phyloP scores from a whole-genome alignment of 2,113 vertebrate species.

The Telmatochromis sp. region DNA sequence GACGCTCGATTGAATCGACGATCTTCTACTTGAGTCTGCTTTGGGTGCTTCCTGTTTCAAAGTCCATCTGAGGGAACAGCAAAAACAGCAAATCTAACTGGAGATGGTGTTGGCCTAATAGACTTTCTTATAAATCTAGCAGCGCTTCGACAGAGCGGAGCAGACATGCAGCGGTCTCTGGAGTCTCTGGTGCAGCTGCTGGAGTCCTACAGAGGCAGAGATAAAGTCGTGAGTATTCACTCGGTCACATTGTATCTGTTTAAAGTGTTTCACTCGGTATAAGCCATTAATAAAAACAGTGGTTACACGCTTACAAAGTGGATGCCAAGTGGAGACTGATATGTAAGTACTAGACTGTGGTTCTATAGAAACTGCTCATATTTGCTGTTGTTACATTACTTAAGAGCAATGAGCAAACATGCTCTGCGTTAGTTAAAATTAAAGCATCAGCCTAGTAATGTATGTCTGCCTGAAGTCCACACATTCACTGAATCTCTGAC shows the following conservation, averaged over 20 bases:
- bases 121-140: not conserved
- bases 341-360: no score
- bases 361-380: not conserved
- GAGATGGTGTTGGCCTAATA: not conserved
- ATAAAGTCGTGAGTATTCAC: constrained; percentile 81
- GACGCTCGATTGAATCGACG: not conserved
- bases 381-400: not conserved
- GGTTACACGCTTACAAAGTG: not conserved
- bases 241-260: not conserved
- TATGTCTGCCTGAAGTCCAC: not conserved
- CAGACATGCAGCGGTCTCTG: constrained; percentile 71
- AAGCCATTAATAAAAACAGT: not conserved
- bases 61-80: constrained; percentile 20
- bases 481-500: not conserved
- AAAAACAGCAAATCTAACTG: not conserved
- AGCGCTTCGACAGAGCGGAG: not conserved
- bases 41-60: constrained; percentile 32
- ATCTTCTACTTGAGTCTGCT: constrained; percentile 30
- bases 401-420: not conserved
- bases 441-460: not conserved
- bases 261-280: not conserved
- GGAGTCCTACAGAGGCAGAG: constrained; percentile 86
- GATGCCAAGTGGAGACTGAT: not conserved
- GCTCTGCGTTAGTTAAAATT: not conserved
- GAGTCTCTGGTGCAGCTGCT: constrained; percentile 65